phyloP scores from a whole-genome alignment of 1,140 invertebrate species.

The Coptotermes formosanus region DNA sequence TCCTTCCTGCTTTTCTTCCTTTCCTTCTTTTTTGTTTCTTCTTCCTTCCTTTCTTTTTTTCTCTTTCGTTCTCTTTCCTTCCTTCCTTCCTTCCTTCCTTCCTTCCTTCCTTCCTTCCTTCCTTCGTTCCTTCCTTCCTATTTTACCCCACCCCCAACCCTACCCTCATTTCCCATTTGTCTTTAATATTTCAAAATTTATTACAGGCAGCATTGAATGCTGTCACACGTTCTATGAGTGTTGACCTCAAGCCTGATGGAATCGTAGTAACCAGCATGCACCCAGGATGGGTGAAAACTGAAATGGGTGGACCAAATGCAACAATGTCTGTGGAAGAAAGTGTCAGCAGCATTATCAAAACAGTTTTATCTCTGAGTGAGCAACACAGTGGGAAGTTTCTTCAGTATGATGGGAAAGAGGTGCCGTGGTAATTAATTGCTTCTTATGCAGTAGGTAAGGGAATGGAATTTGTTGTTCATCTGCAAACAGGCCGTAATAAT shows the following conservation, averaged over 20 bases:
- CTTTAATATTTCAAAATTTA: constrained; percentile 27
- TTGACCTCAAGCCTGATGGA: constrained; percentile 72
- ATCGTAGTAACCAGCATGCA: constrained; percentile 77
- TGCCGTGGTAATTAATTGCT: constrained; percentile 64
- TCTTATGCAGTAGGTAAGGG: background rate
- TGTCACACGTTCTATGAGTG: constrained; percentile 79
- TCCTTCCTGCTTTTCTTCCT: too few species aligned
- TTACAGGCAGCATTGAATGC: constrained; percentile 81
- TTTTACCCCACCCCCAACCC: too few species aligned
- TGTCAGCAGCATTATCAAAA: constrained; percentile 62
- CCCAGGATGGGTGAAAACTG: constrained; percentile 89
- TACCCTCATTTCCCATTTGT: too few species aligned
- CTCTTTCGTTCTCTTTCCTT: too few species aligned
- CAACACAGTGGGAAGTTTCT: constrained; percentile 71
- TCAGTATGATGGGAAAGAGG: constrained; percentile 69
- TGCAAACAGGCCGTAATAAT: background rate
- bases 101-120: too few species aligned
- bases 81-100: too few species aligned
- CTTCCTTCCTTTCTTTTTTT: too few species aligned
- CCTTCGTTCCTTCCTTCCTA: too few species aligned
- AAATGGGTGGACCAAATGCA: constrained; percentile 81
- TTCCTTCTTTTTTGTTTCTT: too few species aligned
- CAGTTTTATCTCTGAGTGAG: constrained; percentile 60
- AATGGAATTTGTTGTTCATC: background rate
- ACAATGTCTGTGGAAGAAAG: constrained; percentile 67